Evolutionary conservation across 2,113 vertebrate genomes (phyloP).

Genomic region (Petaurus breviceps): DNA sequence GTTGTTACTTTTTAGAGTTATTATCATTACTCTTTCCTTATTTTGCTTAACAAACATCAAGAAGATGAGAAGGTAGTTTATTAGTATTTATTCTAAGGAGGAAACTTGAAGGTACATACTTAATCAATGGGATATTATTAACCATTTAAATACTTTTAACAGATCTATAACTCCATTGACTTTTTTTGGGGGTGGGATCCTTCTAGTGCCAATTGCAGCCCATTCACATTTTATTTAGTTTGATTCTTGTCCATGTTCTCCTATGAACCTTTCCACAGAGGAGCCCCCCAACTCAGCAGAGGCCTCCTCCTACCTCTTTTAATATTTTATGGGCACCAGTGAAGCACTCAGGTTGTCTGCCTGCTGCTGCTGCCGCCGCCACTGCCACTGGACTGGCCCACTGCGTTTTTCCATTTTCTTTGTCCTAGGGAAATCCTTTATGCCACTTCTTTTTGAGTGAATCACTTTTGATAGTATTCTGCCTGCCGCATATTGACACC

Average conservation of each 20-base stretch:
- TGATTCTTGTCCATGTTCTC: background rate
- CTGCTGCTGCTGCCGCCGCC: background rate
- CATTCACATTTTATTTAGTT: background rate
- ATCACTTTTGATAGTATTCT: background rate
- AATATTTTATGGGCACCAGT: background rate
- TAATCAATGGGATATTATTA: background rate
- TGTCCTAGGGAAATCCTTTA: background rate
- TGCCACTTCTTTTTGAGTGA: background rate
- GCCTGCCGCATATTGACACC: background rate
- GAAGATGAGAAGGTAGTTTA: background rate
- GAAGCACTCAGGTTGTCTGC: background rate
- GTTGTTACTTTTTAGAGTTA: constrained; percentile 33
- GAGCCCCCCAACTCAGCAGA: background rate
- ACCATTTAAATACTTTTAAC: background rate
- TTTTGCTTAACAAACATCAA: background rate
- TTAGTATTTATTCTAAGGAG: background rate
- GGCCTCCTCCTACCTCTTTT: background rate
- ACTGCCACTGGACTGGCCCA: too few relatives aligned
- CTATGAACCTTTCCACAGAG: background rate
- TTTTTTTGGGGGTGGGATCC: background rate
- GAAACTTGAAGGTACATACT: background rate
- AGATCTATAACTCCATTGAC: background rate
- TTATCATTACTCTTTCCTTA: constrained; percentile 16
- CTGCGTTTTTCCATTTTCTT: background rate
- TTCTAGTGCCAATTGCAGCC: background rate